These are phyloP conservation scores for Plusia festucae DNA, from an alignment of 2,888 invertebrate genomes.

Conservation along the genomic window DNA sequence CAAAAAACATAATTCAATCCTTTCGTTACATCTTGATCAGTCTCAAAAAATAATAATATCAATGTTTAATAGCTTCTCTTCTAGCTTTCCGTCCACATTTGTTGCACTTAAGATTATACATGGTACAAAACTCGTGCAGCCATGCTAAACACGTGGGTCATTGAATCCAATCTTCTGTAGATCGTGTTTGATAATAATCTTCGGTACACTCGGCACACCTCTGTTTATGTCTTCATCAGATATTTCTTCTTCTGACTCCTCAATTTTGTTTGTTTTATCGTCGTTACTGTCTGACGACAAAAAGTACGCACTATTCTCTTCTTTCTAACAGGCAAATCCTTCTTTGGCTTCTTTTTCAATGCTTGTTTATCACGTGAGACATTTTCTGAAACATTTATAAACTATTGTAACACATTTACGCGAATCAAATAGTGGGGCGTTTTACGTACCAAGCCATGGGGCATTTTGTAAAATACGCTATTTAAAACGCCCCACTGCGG, in stretches of 20 bases:
- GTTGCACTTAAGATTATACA: conserved; percentile 15
- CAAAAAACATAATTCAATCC: conserved; percentile 8
- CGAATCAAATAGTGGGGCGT: too few species aligned
- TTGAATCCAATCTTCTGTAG: conserved; percentile 17
- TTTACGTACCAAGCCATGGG: too few species aligned
- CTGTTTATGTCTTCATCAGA: conserved; percentile 13
- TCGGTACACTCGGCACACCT: conserved; percentile 13
- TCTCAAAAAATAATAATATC: conserved; percentile 13
- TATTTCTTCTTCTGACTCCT: too few species aligned
- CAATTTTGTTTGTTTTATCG: conserved; percentile 14
- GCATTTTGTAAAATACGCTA: conserved; percentile 4
- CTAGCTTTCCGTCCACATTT: too few species aligned
- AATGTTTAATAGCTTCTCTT: conserved; percentile 13
- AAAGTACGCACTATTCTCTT: conserved; percentile 13
- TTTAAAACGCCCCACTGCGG: too few species aligned
- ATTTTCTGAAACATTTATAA: too few species aligned
- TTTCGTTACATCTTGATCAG: conserved; percentile 13
- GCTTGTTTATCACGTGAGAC: too few species aligned
- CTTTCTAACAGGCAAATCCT: conserved; percentile 12
- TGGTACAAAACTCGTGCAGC: conserved; percentile 12
- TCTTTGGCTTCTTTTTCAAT: too few species aligned
- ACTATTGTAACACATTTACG: too few species aligned
- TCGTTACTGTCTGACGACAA: conserved; percentile 6
- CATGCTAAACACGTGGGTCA: conserved; percentile 7
- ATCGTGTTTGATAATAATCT: conserved; percentile 14